Evolutionary conservation across 2,113 vertebrate genomes (phyloP).

Genomic region (Pollachius pollachius): DNA sequence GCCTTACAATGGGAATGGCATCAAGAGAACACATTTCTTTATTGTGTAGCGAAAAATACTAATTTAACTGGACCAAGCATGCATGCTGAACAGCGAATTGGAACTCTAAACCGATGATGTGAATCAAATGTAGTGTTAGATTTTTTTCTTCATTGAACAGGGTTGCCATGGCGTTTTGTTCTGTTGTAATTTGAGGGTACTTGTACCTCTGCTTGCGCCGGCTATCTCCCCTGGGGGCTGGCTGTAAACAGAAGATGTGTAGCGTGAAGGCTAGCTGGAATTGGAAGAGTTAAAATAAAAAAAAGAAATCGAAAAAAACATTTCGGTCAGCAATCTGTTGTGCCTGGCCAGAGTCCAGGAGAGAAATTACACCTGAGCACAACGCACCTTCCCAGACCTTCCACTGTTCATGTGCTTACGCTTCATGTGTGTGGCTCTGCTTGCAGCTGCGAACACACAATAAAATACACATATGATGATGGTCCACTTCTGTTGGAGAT

Average conservation of each 20-base stretch:
- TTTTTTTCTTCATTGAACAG: too few species aligned
- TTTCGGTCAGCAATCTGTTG: not conserved
- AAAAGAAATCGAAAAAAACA: not conserved
- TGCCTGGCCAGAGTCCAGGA: conserved; percentile 11
- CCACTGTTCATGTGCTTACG: conserved; percentile 3
- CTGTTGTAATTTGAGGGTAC: too few species aligned
- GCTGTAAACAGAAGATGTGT: conserved; percentile 24
- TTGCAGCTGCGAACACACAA: conserved; percentile 15
- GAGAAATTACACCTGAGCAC: conserved; percentile 19
- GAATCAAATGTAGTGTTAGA: too few species aligned
- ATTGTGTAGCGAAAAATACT: too few species aligned
- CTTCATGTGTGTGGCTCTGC: conserved; percentile 2
- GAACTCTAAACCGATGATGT: too few species aligned
- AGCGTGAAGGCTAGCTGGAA: conserved; percentile 3
- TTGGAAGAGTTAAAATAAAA: conserved; percentile 18
- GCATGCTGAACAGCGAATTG: too few species aligned
- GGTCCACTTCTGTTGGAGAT: not conserved
- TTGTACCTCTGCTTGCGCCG: not conserved
- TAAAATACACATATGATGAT: conserved; percentile 1
- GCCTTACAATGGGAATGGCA: too few species aligned
- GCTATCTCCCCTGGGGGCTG: conserved; percentile 11
- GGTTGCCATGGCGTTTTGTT: conserved; percentile 1
- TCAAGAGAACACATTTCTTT: too few species aligned
- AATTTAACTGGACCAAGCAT: too few species aligned
- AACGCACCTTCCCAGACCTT: not conserved